Evolutionary conservation across 2,797 vertebrate genomes (phyloP).

Genomic region (Channallabes apus): DNA sequence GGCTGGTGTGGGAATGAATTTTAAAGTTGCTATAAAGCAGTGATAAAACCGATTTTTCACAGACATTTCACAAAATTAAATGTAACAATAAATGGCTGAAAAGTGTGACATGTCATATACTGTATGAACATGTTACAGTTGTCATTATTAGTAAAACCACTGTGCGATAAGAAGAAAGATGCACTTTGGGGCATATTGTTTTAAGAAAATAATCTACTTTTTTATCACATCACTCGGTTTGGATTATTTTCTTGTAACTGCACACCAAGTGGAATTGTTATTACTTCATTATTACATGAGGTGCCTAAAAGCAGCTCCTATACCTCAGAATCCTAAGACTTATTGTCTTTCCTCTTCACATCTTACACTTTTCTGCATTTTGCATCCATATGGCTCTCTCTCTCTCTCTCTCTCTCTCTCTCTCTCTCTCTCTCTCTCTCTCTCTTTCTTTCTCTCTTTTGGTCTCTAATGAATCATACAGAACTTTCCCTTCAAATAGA

Average conservation of each 20-base stretch:
- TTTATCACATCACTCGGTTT: background rate
- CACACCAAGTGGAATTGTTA: background rate
- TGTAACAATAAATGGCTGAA: background rate
- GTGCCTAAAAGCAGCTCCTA: background rate
- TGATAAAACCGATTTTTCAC: background rate
- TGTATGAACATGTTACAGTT: background rate
- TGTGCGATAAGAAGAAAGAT: too few relatives aligned
- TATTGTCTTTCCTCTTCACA: constrained; percentile 38
- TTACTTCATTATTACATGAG: background rate
- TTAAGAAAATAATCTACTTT: background rate
- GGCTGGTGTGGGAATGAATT: background rate
- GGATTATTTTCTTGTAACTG: background rate
- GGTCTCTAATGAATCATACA: constrained; percentile 66
- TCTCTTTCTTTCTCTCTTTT: constrained; percentile 26
- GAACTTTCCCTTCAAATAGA: constrained; percentile 66
- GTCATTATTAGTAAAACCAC: background rate
- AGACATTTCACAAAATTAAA: background rate
- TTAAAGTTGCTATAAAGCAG: background rate
- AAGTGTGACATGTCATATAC: background rate
- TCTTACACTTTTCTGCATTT: constrained; percentile 35
- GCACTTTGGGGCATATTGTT: background rate
- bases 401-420: constrained; percentile 34
- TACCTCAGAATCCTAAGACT: constrained; percentile 4
- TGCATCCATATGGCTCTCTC: constrained; percentile 24
- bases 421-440: constrained; percentile 14